Evolutionary conservation across 1,140 invertebrate species (phyloP), one percentile per base, ranked within the genome.

Genomic region (Caenorhabditis remanei): DNA sequence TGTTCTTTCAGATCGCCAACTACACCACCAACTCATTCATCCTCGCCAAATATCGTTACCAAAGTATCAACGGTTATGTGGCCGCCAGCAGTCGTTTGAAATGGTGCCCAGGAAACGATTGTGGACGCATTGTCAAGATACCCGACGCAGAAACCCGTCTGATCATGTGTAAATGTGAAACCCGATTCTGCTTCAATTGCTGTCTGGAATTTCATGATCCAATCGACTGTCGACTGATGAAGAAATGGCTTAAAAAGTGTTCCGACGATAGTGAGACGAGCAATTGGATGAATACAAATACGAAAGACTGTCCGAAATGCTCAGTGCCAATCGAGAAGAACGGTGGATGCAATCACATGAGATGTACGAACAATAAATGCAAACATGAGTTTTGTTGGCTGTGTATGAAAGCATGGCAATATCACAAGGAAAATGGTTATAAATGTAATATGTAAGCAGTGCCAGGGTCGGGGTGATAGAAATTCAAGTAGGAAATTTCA

Each of bases 181-280:
- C 94, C 3, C 48, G 53, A 19, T 87, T 90, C 71, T 93, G 94
- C 94, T 99, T 99, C 94, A 94, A 95, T 65, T 99, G 98, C 94
- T 97, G 97, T 53, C 96, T 99, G 94, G 97, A 97, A 93, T 99
- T 97, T 97, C 98, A 99, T 94, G 98, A 99, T 93, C 98, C 98
- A 5, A 97, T 99, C 3, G 96, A 96, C 90, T 99, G 98, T 94
- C 95, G 95, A 90, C 95, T 97, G 92, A 94, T 99, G 0, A 95
- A 95, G 91, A 96, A 96, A 93, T 99, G 98, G 98, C 97, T 98
- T 86, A 99, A 99, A 32, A 32, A 32, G 32, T 32, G 32, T 32
- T 32, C 32, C 32, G 32, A 32, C 32, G 32, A 32, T 32, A 32
- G 32, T 32, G 32, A 32, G 32, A 32, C 32, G 2, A 32, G 32